Evolutionary conservation across 2,113 vertebrate species (phyloP).

Genomic region (Choloepus hoffmanni): DNA sequence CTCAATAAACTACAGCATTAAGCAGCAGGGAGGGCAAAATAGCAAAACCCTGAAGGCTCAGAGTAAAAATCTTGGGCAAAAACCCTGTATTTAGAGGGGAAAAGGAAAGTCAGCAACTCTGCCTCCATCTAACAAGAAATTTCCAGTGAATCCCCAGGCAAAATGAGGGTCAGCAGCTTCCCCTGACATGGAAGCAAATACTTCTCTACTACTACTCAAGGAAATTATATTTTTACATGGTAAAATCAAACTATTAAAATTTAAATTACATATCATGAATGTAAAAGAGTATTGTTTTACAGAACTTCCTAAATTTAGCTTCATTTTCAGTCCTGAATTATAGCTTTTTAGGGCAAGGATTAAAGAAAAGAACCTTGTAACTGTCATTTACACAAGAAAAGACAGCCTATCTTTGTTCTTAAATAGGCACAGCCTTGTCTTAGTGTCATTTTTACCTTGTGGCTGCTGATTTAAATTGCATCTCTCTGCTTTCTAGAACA

Average conservation of each 20-base stretch:
- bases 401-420: background rate
- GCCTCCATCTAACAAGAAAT: background rate
- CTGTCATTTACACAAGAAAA: constrained; percentile 35
- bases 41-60: background rate
- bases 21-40: background rate
- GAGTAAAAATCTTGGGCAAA: background rate
- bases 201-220: background rate
- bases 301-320: constrained; percentile 48
- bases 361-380: constrained; percentile 19
- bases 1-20: background rate
- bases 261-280: constrained; percentile 50
- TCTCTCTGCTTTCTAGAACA: constrained; percentile 55
- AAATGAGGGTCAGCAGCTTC: background rate
- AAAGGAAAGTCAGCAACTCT: background rate
- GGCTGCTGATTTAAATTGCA: background rate
- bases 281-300: background rate
- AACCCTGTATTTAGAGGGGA: background rate
- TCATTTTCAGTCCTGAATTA: constrained; percentile 62
- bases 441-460: background rate
- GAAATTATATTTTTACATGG: background rate
- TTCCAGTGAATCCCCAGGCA: background rate
- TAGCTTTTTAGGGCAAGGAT: background rate
- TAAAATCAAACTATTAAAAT: background rate
- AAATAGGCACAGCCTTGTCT: background rate
- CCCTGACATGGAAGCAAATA: background rate